Base-by-base conservation (phyloP, 2,797 vertebrate species). In the Smutsia temminckii region DNA sequence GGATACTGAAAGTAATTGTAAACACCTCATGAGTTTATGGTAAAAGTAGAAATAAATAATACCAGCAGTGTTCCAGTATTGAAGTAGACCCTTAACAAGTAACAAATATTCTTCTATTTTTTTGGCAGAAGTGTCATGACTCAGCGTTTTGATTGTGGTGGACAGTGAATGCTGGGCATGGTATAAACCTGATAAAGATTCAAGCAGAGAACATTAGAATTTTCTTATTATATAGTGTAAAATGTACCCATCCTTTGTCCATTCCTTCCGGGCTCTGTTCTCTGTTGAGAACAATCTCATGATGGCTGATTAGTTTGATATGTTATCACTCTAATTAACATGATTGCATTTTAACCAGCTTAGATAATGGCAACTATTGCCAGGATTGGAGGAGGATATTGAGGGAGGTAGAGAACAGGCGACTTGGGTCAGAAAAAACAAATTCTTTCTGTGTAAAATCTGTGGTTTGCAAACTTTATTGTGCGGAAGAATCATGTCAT, bases 221-320 rank as follows among this genome's bases (percentile, higher is more conserved):
- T 66, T 37, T 90, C 68, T 84, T 63, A 74, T 37, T 57, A 74
- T 78, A 51, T 46, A 46, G 46, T 74, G 34, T 8, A 74, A 91
- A 66, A 81, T 83, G 18, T 85, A 71, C 18, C 29, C 46, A 46
- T 61, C 11, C 16, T 93, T 75, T 85, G 29, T 81, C 21, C 71
- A 85, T 75, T 87, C 37, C 53, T 84, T 87, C 23, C 13, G 77
- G 51, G 13, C 11, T 37, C 51, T 91, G 27, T 9, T 75, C 11
- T 94, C 68, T 85, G 32, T 37, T 71, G 29, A 93, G 77, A 85
- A 42, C 27, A 75, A 42, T 63, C 14, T 71, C 32, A 72, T 34
- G 29, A 69, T 95, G 84, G 34, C 46, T 89, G 46, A 46, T 49
- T 72, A 77, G 20, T 91, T 75, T 92, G 55, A 66, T 40, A 87